These are phyloP conservation scores for Diadophis punctatus DNA, from an alignment of 2,113 vertebrate genomes.

Conservation along the genomic window DNA sequence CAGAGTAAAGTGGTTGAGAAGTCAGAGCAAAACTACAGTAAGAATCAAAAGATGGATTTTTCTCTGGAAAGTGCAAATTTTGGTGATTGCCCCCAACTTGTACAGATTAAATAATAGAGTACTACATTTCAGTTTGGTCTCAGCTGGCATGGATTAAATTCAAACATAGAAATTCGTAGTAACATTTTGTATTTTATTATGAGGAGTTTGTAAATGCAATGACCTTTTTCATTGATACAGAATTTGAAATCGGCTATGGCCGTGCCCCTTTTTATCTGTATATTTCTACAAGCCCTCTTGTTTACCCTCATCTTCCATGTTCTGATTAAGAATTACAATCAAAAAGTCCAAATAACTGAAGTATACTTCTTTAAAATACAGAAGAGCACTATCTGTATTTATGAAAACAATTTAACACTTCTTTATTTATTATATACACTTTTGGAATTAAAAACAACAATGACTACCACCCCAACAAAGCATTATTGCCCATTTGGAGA, in stretches of 20 bases:
- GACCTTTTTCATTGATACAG: neutral
- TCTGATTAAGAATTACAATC: neutral
- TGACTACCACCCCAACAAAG: constrained; percentile 21
- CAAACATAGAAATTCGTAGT: neutral
- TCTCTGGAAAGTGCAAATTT: neutral
- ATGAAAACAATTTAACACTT: neutral
- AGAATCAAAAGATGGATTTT: neutral
- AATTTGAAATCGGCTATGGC: neutral
- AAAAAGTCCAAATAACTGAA: constrained; percentile 9
- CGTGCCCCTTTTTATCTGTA: constrained; percentile 13
- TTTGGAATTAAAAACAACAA: constrained; percentile 28
- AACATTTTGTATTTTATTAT: neutral
- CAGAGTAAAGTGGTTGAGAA: neutral
- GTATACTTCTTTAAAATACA: constrained; percentile 26
- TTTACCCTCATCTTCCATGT: constrained; percentile 14
- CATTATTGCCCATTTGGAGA: constrained; percentile 19
- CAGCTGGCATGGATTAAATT: neutral
- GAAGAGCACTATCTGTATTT: neutral
- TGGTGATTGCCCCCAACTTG: neutral
- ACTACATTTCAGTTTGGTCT: neutral
- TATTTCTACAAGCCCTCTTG: constrained; percentile 27
- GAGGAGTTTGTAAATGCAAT: neutral
- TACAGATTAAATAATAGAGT: neutral
- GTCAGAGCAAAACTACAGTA: neutral
- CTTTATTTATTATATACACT: neutral